Percentiles rank a stretch among this genome's conserved stretches.
phyloP scores from a whole-genome alignment of 1,140 invertebrate genomes.

The Cyclargus thomasi region DNA sequence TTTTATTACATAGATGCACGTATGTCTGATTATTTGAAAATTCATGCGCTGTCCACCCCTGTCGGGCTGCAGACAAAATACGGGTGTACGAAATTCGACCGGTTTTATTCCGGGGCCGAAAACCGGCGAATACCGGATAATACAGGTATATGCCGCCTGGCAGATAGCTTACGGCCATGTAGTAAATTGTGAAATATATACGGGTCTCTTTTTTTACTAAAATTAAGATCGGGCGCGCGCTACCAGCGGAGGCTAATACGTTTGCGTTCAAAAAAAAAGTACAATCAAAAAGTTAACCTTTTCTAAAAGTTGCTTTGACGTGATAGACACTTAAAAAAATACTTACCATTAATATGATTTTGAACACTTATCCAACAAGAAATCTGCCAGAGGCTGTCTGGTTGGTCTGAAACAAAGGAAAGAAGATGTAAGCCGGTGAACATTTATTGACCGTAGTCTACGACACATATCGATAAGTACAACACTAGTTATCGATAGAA shows the following conservation, averaged over 20 bases:
- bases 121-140: constrained; percentile 34
- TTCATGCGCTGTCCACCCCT: constrained; percentile 55
- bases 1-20: constrained; percentile 39
- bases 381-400: constrained; percentile 56
- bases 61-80: constrained; percentile 54
- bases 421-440: constrained; percentile 14
- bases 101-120: constrained; percentile 44
- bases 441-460: constrained; percentile 16
- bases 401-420: constrained; percentile 50
- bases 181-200: constrained; percentile 19
- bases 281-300: not conserved
- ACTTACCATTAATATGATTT: constrained; percentile 71
- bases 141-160: constrained; percentile 26
- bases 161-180: constrained; percentile 23
- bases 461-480: constrained; percentile 42
- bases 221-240: not conserved
- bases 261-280: too few relatives aligned
- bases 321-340: constrained; percentile 17
- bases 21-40: constrained; percentile 60
- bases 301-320: constrained; percentile 31
- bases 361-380: constrained; percentile 56
- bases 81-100: constrained; percentile 46
- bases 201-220: not conserved
- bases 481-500: constrained; percentile 44
- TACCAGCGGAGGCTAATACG: too few relatives aligned